Percentiles rank a stretch among this genome's conserved stretches.
Conservation (phyloP, 2,797 vertebrate genomes). For the Tolypeutes matacus region DNA sequence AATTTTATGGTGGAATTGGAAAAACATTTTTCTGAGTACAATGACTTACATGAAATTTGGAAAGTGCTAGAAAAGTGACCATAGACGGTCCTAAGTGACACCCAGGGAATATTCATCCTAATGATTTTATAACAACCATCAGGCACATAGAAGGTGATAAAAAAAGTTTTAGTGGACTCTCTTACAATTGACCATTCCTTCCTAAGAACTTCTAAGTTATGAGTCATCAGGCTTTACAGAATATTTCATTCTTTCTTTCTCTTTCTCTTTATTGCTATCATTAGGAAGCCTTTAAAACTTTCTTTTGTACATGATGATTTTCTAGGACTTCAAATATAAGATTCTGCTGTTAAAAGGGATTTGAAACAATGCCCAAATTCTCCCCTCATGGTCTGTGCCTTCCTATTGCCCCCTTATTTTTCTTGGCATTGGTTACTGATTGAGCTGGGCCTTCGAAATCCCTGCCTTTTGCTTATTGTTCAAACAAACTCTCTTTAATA, state of each 20-base stretch:
- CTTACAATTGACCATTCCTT: slow-evolving; percentile 75
- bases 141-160: slow-evolving; percentile 75
- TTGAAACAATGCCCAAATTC: neutral
- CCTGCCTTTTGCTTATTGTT: slow-evolving; percentile 48
- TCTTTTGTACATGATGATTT: neutral
- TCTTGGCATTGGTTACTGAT: neutral
- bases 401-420: neutral
- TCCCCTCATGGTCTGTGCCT: neutral
- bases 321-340: neutral
- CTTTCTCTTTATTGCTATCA: neutral
- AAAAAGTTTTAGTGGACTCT: slow-evolving; percentile 61
- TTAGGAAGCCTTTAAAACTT: neutral
- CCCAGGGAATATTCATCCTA: slow-evolving; percentile 63
- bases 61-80: slow-evolving; percentile 74
- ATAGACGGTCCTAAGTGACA: slow-evolving; percentile 76
- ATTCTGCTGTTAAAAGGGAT: neutral
- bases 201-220: slow-evolving; percentile 70
- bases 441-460: neutral
- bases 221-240: slow-evolving; percentile 7
- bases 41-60: slow-evolving; percentile 30
- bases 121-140: slow-evolving; percentile 72
- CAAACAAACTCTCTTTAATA: slow-evolving; percentile 52
- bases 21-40: slow-evolving; percentile 71
- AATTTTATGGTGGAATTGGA: slow-evolving; percentile 64
- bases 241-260: neutral